These are phyloP conservation scores for Drosophila tanythrix DNA, from an alignment of 2,888 invertebrate genomes.

Conservation along the genomic window DNA sequence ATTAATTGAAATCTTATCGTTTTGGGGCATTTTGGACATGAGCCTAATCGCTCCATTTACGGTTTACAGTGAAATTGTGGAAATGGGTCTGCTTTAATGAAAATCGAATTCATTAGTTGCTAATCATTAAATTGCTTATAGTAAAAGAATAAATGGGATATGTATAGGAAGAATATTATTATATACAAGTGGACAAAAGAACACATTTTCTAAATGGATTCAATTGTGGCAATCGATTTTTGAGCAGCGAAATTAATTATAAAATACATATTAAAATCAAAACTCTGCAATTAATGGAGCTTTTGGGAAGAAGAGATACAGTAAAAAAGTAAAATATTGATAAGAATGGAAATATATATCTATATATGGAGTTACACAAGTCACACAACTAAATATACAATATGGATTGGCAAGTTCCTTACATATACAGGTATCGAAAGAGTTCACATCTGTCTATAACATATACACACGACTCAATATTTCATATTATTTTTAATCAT, in stretches of 20 bases:
- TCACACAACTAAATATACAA: not conserved
- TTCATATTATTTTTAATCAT: not conserved
- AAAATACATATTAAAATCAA: not conserved
- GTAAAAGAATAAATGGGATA: not conserved
- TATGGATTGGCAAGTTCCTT: not conserved
- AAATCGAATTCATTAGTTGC: too few relatives aligned
- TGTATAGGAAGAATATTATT: not conserved
- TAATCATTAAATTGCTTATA: not conserved
- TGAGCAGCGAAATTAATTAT: not conserved
- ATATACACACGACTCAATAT: too few relatives aligned
- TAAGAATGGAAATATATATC: not conserved
- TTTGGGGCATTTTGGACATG: conserved; percentile 39
- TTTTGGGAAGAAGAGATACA: not conserved
- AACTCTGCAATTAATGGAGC: not conserved
- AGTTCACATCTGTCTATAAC: not conserved
- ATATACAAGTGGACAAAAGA: not conserved
- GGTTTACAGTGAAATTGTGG: not conserved
- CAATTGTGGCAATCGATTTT: not conserved
- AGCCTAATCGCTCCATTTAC: conserved; percentile 36
- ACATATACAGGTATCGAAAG: not conserved
- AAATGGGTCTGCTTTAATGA: not conserved
- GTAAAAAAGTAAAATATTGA: not conserved
- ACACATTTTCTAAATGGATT: not conserved
- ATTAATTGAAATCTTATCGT: conserved; percentile 78
- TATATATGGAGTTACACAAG: not conserved